These are phyloP conservation scores for Enoplosus armatus DNA, from an alignment of 2,797 vertebrate genomes.

Conservation along the genomic window DNA sequence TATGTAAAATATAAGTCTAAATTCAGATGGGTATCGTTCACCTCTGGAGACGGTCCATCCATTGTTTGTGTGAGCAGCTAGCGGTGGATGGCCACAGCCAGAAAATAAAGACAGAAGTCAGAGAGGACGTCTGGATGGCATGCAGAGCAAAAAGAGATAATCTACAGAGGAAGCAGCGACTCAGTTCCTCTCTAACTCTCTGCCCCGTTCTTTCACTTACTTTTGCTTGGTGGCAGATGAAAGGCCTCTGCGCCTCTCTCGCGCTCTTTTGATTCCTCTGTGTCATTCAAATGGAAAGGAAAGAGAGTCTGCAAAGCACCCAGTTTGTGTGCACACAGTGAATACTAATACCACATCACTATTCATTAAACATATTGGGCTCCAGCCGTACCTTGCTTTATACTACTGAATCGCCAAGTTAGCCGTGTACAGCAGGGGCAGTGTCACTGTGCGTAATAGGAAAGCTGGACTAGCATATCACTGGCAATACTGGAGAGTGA, in stretches of 20 bases:
- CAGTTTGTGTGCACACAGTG: conserved; percentile 47
- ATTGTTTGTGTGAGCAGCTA: conserved; percentile 4
- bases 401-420: conserved; percentile 4
- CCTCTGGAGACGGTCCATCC: conserved; percentile 20
- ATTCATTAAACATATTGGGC: conserved; percentile 56
- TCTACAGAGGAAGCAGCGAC: conserved; percentile 44
- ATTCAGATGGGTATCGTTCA: not conserved
- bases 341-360: conserved; percentile 71
- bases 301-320: conserved; percentile 55
- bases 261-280: conserved; percentile 68
- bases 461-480: not conserved
- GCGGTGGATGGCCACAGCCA: not conserved
- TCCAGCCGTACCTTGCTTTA: conserved; percentile 29
- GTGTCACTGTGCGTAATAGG: not conserved
- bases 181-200: conserved; percentile 46
- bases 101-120: conserved; percentile 40
- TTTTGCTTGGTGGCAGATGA: conserved; percentile 69
- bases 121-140: conserved; percentile 32
- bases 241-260: conserved; percentile 60
- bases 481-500: not conserved
- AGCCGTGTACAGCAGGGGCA: not conserved
- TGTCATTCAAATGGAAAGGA: conserved; percentile 65
- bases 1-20: not conserved
- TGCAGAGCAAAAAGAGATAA: conserved; percentile 47
- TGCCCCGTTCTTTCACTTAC: conserved; percentile 58